Evolutionary conservation across 2,797 vertebrate species (phyloP).

Genomic region (Yasuhikotakia modesta): DNA sequence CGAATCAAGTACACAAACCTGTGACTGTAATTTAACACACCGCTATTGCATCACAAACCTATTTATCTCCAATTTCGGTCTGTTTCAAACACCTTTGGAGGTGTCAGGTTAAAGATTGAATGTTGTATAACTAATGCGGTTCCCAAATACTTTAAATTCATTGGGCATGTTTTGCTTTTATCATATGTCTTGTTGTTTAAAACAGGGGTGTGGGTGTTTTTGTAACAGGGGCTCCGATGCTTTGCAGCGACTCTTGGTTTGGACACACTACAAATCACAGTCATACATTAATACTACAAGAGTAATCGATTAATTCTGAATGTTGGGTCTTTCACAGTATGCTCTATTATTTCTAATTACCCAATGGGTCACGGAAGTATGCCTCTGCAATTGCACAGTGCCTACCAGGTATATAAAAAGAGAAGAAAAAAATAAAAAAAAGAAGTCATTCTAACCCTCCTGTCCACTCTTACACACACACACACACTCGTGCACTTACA

Average conservation of each 20-base stretch:
- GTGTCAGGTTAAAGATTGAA: neutral
- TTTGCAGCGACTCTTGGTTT: constrained; percentile 55
- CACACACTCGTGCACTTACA: constrained; percentile 25
- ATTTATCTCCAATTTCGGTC: neutral
- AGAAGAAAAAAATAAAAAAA: constrained; percentile 4
- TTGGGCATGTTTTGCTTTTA: neutral
- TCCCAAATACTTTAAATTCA: neutral
- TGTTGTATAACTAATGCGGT: neutral
- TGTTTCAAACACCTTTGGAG: neutral
- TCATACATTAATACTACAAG: constrained; percentile 59
- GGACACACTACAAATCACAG: constrained; percentile 54
- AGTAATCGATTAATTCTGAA: constrained; percentile 63
- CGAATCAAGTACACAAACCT: neutral
- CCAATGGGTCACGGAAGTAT: constrained; percentile 59
- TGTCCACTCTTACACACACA: constrained; percentile 37
- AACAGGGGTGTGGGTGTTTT: constrained; percentile 10
- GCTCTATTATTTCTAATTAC: constrained; percentile 63
- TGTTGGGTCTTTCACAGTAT: constrained; percentile 56
- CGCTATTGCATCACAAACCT: neutral
- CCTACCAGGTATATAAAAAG: constrained; percentile 53
- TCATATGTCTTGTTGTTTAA: neutral
- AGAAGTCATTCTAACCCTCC: constrained; percentile 22
- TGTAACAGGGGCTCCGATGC: constrained; percentile 34
- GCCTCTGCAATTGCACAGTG: constrained; percentile 58
- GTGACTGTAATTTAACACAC: neutral